These are phyloP conservation scores for Baronia brevicornis DNA, from an alignment of 2,888 invertebrate genomes.

Conservation along the genomic window DNA sequence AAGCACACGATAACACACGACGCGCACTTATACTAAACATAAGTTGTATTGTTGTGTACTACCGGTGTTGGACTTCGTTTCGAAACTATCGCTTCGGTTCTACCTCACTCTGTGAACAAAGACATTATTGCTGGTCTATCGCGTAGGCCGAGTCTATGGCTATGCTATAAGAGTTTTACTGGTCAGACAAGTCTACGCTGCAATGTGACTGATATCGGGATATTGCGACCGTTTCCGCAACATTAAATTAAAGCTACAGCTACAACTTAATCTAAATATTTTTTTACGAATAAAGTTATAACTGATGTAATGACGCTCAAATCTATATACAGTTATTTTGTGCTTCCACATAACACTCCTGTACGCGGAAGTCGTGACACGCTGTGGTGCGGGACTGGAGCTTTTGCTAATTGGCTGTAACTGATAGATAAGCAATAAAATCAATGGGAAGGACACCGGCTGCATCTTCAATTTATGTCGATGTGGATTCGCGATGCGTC, in stretches of 20 bases:
- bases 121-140: conserved; percentile 20
- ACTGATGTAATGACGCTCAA: not conserved
- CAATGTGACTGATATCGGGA: conserved; percentile 21
- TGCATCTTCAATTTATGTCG: conserved; percentile 72
- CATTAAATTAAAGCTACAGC: too few relatives aligned
- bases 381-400: conserved; percentile 43
- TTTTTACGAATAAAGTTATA: conserved; percentile 6
- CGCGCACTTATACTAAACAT: conserved; percentile 8
- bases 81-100: conserved; percentile 17
- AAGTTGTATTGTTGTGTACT: too few relatives aligned
- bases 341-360: conserved; percentile 40
- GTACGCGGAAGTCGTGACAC: conserved; percentile 50
- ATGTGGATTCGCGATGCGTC: conserved; percentile 70
- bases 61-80: conserved; percentile 13
- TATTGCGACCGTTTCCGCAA: conserved; percentile 12
- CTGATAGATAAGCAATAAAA: conserved; percentile 68
- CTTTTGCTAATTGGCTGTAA: conserved; percentile 67
- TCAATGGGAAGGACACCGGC: conserved; percentile 68
- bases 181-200: conserved; percentile 24
- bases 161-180: conserved; percentile 23
- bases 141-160: conserved; percentile 26
- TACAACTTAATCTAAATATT: conserved; percentile 12
- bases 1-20: conserved; percentile 14
- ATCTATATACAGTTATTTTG: conserved; percentile 23
- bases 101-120: conserved; percentile 16